Evolutionary conservation across 2,113 vertebrate genomes (phyloP).

Genomic region (Aegithalos caudatus): DNA sequence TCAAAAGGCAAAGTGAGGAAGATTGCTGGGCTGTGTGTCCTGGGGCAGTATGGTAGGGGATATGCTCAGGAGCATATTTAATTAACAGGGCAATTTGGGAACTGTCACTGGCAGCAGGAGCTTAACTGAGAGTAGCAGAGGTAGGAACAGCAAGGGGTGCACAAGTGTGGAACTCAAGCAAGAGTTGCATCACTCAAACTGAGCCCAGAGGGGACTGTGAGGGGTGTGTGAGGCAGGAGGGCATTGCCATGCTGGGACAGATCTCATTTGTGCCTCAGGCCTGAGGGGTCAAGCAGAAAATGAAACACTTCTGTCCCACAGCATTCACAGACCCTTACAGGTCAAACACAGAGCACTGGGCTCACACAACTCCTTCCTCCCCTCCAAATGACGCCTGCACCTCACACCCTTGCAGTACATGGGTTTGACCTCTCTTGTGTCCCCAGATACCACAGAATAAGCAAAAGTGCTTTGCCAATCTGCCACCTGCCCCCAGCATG

Average conservation of each 20-base stretch:
- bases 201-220: not conserved
- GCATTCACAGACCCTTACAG: not conserved
- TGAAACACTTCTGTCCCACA: not conserved
- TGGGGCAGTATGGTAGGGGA: not conserved
- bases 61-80: not conserved
- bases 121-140: not conserved
- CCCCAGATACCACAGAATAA: not conserved
- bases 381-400: not conserved
- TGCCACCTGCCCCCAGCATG: not conserved
- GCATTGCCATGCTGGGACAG: not conserved
- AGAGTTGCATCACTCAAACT: not conserved
- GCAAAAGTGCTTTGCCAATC: not conserved
- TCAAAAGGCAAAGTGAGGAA: not conserved
- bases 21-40: not conserved
- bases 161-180: not conserved
- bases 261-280: not conserved
- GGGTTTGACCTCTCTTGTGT: not conserved
- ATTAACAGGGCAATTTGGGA: not conserved
- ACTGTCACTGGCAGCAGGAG: not conserved
- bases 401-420: not conserved
- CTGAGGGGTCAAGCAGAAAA: not conserved
- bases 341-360: not conserved
- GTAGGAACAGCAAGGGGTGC: not conserved
- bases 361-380: not conserved
- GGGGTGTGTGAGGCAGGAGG: not conserved